These are phyloP conservation scores for Leptoclinus maculatus DNA, from an alignment of 2,797 vertebrate genomes.

Conservation along the genomic window DNA sequence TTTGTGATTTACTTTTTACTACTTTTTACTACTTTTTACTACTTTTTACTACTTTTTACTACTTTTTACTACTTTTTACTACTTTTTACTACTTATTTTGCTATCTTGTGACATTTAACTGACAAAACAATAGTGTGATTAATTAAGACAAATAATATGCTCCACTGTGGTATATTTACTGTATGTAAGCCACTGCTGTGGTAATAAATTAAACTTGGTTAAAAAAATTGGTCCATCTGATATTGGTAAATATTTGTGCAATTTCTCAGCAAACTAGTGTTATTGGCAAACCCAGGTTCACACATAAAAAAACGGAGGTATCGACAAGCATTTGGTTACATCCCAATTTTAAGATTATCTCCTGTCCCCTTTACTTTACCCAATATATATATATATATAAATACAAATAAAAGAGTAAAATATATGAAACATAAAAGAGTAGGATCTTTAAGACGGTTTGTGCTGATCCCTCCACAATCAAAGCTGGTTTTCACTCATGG, in stretches of 20 bases:
- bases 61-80: neutral
- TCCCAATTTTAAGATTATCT: neutral
- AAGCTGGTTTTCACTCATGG: conserved; percentile 8
- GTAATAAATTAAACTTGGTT: neutral
- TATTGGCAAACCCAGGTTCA: neutral
- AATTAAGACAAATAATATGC: neutral
- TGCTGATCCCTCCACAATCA: conserved; percentile 29
- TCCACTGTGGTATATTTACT: neutral
- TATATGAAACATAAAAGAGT: neutral
- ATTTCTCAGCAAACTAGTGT: neutral
- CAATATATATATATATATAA: neutral
- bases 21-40: neutral
- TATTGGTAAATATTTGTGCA: neutral
- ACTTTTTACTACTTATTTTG: neutral
- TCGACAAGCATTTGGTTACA: neutral
- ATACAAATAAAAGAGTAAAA: neutral
- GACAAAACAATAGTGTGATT: neutral
- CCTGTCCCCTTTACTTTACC: neutral
- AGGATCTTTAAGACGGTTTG: neutral
- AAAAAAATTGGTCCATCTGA: neutral
- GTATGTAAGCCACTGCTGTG: neutral
- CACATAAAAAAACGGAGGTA: neutral
- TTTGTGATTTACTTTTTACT: too few species aligned
- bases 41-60: neutral
- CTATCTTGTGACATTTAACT: neutral